Evolutionary conservation across 2,888 invertebrate genomes (phyloP).

Genomic region (Andrena praecox): DNA sequence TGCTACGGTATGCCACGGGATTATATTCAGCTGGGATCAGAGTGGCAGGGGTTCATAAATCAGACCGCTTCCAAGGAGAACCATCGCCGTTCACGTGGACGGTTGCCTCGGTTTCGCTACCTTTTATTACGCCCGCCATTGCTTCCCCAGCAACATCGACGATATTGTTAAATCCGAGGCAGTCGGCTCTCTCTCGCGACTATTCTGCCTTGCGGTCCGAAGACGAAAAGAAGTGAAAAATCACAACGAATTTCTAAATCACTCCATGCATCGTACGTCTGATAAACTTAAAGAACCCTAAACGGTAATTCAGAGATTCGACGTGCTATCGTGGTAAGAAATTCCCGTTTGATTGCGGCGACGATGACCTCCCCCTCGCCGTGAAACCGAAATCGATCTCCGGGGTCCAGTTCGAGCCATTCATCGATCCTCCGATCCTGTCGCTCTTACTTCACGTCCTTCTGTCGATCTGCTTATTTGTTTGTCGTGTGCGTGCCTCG

Average conservation of each 20-base stretch:
- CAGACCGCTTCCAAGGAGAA: conserved; percentile 39
- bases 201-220: neutral
- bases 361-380: neutral
- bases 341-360: conserved; percentile 28
- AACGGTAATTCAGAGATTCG: neutral
- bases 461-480: conserved; percentile 74
- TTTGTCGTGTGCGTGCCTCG: conserved; percentile 67
- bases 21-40: conserved; percentile 45
- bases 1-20: conserved; percentile 21
- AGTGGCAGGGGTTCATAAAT: conserved; percentile 42
- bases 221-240: too few relatives aligned
- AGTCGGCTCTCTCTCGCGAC: neutral
- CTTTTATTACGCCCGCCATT: conserved; percentile 51
- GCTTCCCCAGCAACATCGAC: conserved; percentile 30
- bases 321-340: conserved; percentile 4
- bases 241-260: neutral
- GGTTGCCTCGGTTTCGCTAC: conserved; percentile 33
- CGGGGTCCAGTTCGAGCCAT: conserved; percentile 28
- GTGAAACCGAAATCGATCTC: conserved; percentile 17
- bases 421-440: conserved; percentile 46
- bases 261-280: neutral
- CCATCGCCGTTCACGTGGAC: conserved; percentile 38
- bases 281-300: neutral
- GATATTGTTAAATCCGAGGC: conserved; percentile 24
- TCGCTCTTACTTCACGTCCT: conserved; percentile 58